phyloP scores from a whole-genome alignment of 2,888 invertebrate genomes.

The Polydrusus pterygomalis region DNA sequence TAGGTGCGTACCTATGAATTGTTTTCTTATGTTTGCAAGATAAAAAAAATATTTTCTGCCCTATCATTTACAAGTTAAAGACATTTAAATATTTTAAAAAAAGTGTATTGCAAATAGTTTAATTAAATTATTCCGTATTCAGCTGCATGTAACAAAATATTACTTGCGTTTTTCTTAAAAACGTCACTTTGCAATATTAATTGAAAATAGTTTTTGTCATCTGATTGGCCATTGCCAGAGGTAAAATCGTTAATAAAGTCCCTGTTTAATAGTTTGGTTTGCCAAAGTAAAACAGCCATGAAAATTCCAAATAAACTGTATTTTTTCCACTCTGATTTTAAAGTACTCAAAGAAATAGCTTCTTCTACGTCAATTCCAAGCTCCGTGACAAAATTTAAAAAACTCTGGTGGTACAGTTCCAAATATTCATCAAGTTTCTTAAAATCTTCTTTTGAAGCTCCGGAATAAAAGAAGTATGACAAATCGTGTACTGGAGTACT shows the following conservation, averaged over 20 bases:
- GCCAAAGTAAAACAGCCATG: conserved; percentile 37
- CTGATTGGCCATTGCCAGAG: neutral
- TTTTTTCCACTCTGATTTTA: conserved; percentile 45
- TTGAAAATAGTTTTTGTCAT: neutral
- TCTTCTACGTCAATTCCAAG: conserved; percentile 58
- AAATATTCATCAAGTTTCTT: conserved; percentile 61
- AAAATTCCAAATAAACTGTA: conserved; percentile 30
- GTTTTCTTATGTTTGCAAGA: no score
- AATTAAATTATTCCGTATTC: conserved; percentile 33
- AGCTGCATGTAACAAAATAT: conserved; percentile 37
- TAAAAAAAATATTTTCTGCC: no score
- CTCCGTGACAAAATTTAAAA: conserved; percentile 56
- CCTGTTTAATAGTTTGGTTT: conserved; percentile 31
- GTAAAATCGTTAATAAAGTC: conserved; percentile 1
- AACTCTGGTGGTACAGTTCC: conserved; percentile 62
- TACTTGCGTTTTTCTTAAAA: conserved; percentile 13
- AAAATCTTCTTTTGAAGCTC: conserved; percentile 42
- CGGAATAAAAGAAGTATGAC: conserved; percentile 4
- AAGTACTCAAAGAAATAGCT: conserved; percentile 23
- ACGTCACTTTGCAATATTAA: neutral
- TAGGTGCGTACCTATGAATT: no score
- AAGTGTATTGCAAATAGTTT: neutral
- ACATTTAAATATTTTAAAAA: neutral
- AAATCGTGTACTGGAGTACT: conserved; percentile 37
- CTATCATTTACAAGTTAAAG: no score